Evolutionary conservation across 2,797 vertebrate genomes (phyloP), one percentile per base, ranked within the genome.

Genomic region (Rachycentron canadum): DNA sequence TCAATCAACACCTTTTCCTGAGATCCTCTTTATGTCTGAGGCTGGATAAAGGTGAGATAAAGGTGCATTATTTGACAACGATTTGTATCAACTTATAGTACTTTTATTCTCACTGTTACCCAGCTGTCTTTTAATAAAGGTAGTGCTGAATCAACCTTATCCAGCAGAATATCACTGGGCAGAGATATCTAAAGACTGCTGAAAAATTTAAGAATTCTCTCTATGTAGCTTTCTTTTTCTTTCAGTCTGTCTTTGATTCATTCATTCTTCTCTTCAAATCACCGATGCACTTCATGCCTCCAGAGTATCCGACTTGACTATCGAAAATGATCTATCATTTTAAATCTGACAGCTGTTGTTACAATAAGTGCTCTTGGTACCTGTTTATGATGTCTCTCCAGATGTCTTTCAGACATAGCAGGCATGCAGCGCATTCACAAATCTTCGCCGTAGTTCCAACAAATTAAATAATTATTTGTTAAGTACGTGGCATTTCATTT

Each of bases 241-340:
- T 68, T 70, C 69, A 41, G 68, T 79, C 63, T 78, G 52, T 77
- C 41, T 69, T 71, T 77, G 52, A 23, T 60, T 77, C 28, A 40
- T 73, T 78, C 55, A 63, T 62, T 78, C 43, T 38, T 87, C 59
- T 41, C 34, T 81, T 76, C 65, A 86, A 81, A 86, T 76, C 71
- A 85, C 76, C 47, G 57, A 70, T 70, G 81, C 81, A 79, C 76
- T 76, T 83, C 80, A 75, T 84, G 76, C 69, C 84, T 85, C 79
- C 66, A n/a, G 73, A 81, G 82, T 78, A 86, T 86, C 40, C n/a
- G 58, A 63, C 72, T 86, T 13, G 65, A 73, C 78, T 86, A 73
- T 76, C 68, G 64, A 81, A 89, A 85, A 86, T 79, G 61, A 92
- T 93, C 74, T 78, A 87, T 92, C 84, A 88, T 82, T 79, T 55